Percentiles rank a stretch among this genome's conserved stretches.
Evolutionary conservation across 2,888 invertebrate species (phyloP).

Genomic region (Agrotis ipsilon): DNA sequence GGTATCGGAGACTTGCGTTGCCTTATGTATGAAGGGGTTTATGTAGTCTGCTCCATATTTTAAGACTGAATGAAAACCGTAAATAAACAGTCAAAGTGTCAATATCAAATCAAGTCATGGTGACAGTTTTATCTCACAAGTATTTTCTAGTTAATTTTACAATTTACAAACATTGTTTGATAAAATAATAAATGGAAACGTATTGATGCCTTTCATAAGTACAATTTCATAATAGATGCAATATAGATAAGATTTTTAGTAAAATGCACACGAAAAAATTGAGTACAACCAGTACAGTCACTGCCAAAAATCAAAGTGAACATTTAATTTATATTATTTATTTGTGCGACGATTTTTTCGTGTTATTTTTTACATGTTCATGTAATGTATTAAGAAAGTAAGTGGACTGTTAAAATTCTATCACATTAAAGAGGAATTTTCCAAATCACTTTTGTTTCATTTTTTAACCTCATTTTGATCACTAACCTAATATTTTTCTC

Average conservation of each 20-base stretch:
- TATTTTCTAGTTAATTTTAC: slow-evolving; percentile 67
- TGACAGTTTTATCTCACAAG: slow-evolving; percentile 52
- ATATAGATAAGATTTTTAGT: slow-evolving; percentile 61
- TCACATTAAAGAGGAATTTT: slow-evolving; percentile 84
- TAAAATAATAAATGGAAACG: slow-evolving; percentile 41
- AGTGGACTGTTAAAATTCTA: slow-evolving; percentile 89
- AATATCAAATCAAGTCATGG: slow-evolving; percentile 19
- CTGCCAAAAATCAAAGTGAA: slow-evolving; percentile 60
- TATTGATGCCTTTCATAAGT: slow-evolving; percentile 76
- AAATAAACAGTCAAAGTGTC: slow-evolving; percentile 35
- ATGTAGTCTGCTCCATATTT: background rate
- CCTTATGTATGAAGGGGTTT: too few relatives aligned
- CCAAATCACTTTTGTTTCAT: slow-evolving; percentile 80
- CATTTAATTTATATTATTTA: slow-evolving; percentile 59
- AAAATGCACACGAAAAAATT: slow-evolving; percentile 64
- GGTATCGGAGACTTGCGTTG: too few relatives aligned
- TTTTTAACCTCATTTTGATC: slow-evolving; percentile 68
- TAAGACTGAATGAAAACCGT: slow-evolving; percentile 24
- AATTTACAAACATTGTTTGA: slow-evolving; percentile 58
- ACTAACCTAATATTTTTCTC: slow-evolving; percentile 67
- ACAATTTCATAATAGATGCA: slow-evolving; percentile 73
- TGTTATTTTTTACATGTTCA: slow-evolving; percentile 65
- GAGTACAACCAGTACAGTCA: slow-evolving; percentile 46
- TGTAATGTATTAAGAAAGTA: slow-evolving; percentile 77
- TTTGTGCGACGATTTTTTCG: slow-evolving; percentile 57